Evolutionary conservation across 1,140 invertebrate genomes (phyloP).

Genomic region (Orius laevigatus): DNA sequence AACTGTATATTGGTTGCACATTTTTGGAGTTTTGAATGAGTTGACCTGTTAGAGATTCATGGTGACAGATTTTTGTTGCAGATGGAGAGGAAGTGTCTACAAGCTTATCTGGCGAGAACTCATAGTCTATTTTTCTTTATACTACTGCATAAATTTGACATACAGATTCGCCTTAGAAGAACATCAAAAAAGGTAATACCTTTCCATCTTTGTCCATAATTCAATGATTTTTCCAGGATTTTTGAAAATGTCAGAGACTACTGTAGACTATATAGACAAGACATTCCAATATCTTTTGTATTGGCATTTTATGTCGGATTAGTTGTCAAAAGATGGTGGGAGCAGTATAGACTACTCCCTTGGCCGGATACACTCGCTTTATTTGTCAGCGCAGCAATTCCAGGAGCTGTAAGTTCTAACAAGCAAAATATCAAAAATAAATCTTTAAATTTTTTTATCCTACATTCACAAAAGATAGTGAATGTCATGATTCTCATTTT

Average conservation of each 20-base stretch:
- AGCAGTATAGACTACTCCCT: constrained; percentile 70
- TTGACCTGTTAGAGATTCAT: too few relatives aligned
- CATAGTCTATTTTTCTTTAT: constrained; percentile 67
- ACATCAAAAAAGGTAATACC: constrained; percentile 56
- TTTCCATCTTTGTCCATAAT: not conserved
- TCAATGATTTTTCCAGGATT: constrained; percentile 37
- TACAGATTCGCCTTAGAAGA: constrained; percentile 73
- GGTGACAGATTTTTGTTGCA: constrained; percentile 35
- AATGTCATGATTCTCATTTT: not conserved
- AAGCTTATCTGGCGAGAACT: constrained; percentile 90
- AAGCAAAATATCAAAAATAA: not conserved
- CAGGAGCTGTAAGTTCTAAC: constrained; percentile 66
- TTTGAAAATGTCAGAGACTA: constrained; percentile 65
- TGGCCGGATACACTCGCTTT: constrained; percentile 79
- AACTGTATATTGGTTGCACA: too few relatives aligned
- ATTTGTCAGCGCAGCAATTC: constrained; percentile 73
- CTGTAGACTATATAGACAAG: constrained; percentile 61
- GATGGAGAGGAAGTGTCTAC: constrained; percentile 92
- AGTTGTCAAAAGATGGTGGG: constrained; percentile 82
- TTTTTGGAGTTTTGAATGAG: too few relatives aligned
- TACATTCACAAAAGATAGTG: too few relatives aligned
- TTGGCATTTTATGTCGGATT: constrained; percentile 83
- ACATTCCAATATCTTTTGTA: constrained; percentile 81
- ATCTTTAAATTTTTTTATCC: too few relatives aligned
- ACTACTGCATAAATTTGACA: constrained; percentile 69